These are phyloP conservation scores for Temnothorax unifasciatus DNA, from an alignment of 2,888 invertebrate genomes.

Conservation along the genomic window DNA sequence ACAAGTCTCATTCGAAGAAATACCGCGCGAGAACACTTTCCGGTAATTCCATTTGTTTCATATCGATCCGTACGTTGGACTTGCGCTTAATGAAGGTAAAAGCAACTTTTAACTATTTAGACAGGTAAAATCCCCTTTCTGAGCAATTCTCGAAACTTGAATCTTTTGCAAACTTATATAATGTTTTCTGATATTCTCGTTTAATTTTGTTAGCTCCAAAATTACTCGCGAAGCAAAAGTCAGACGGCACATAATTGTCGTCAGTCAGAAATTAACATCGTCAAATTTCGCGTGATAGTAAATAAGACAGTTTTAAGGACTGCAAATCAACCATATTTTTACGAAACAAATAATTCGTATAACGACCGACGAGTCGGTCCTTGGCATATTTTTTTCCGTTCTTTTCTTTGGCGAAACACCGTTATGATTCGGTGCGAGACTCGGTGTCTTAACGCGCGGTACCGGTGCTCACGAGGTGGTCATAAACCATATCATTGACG, in stretches of 20 bases:
- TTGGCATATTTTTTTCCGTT: constrained; percentile 37
- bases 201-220: constrained; percentile 6
- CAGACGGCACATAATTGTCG: not conserved
- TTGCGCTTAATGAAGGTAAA: not conserved
- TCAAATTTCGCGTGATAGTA: not conserved
- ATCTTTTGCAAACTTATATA: not conserved
- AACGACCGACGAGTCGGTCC: constrained; percentile 74
- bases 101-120: not conserved
- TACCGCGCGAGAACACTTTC: not conserved
- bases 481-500: constrained; percentile 59
- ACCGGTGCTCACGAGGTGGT: constrained; percentile 65
- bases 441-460: constrained; percentile 43
- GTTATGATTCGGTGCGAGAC: constrained; percentile 61
- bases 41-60: not conserved
- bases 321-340: constrained; percentile 77
- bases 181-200: not conserved
- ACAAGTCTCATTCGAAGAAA: not conserved
- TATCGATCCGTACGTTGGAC: not conserved
- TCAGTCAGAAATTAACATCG: not conserved
- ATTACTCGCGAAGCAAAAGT: not conserved
- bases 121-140: not conserved
- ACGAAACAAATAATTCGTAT: constrained; percentile 76
- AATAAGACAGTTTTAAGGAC: not conserved
- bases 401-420: constrained; percentile 62
- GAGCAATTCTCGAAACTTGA: not conserved